phyloP scores from a whole-genome alignment of 2,888 invertebrate species.

The Schrankia costaestrigalis region DNA sequence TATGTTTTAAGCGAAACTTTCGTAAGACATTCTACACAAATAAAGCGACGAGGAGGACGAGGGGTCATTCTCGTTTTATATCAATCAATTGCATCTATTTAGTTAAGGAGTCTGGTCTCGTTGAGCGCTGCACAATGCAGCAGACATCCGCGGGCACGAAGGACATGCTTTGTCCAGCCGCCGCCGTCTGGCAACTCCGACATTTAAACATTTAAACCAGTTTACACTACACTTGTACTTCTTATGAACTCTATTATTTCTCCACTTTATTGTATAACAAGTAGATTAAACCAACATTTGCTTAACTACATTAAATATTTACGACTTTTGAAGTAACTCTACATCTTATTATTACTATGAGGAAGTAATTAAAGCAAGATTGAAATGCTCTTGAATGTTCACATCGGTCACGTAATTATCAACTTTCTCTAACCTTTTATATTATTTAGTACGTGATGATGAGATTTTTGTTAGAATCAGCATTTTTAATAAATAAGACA shows the following conservation, averaged over 20 bases:
- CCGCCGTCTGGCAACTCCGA: constrained; percentile 31
- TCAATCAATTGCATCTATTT: constrained; percentile 21
- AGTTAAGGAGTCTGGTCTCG: constrained; percentile 39
- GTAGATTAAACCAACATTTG: too few relatives aligned
- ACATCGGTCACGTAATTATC: constrained; percentile 43
- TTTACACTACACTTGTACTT: constrained; percentile 65
- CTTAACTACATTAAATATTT: too few relatives aligned
- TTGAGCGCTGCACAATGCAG: constrained; percentile 49
- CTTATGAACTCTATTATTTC: too few relatives aligned
- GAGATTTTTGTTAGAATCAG: constrained; percentile 17
- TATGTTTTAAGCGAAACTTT: too few relatives aligned
- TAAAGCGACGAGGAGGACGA: too few relatives aligned
- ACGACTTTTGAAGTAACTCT: constrained; percentile 2
- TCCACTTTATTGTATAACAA: too few relatives aligned
- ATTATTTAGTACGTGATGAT: constrained; percentile 24
- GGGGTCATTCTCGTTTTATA: constrained; percentile 7
- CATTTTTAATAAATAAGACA: constrained; percentile 1
- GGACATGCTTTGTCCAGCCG: constrained; percentile 65
- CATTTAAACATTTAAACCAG: constrained; percentile 51
- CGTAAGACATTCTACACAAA: too few relatives aligned
- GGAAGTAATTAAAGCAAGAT: constrained; percentile 44
- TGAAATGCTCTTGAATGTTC: constrained; percentile 41
- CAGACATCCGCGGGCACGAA: constrained; percentile 49
- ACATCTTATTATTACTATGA: constrained; percentile 19
- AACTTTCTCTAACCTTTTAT: constrained; percentile 42